Percentiles rank a stretch among this genome's conserved stretches.
Evolutionary conservation across 2,797 vertebrate species (phyloP).

Genomic region (Picus viridis): DNA sequence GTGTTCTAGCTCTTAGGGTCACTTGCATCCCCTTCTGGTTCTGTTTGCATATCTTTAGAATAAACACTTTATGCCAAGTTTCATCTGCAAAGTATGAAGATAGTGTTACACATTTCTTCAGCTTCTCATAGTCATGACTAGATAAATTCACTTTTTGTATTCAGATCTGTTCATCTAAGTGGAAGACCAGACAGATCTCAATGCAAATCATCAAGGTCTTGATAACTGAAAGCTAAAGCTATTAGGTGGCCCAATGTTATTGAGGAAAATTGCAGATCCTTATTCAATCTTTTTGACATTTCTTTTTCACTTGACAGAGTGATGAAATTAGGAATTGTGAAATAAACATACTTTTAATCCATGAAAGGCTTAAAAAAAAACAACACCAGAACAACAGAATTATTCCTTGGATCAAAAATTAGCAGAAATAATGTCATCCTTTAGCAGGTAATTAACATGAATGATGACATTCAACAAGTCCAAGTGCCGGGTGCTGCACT

Average conservation of each 20-base stretch:
- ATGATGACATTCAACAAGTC: too few relatives aligned
- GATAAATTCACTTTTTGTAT: constrained; percentile 76
- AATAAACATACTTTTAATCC: constrained; percentile 53
- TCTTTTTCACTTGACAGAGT: constrained; percentile 61
- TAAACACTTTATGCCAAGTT: constrained; percentile 58
- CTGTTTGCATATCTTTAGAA: constrained; percentile 65
- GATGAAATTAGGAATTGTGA: constrained; percentile 64
- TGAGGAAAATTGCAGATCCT: constrained; percentile 73
- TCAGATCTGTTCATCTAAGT: constrained; percentile 68
- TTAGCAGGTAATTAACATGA: constrained; percentile 51
- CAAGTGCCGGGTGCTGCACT: too few relatives aligned
- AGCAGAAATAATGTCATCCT: constrained; percentile 41
- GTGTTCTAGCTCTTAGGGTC: not conserved
- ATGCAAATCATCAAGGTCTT: constrained; percentile 73
- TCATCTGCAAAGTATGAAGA: constrained; percentile 58
- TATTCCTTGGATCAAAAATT: not conserved
- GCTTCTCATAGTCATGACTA: constrained; percentile 59
- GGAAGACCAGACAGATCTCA: constrained; percentile 75
- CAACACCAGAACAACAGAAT: not conserved
- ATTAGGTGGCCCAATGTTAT: constrained; percentile 72
- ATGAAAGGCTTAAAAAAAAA: not conserved
- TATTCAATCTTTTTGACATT: constrained; percentile 57
- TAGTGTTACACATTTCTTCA: constrained; percentile 59
- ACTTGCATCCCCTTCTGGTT: constrained; percentile 27
- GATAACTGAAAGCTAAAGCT: constrained; percentile 74